A percentile compares a stretch with the other conserved stretches of the same genome.
Conservation (phyloP, 1,140 invertebrate genomes). For the Sweltsa coloradensis region DNA sequence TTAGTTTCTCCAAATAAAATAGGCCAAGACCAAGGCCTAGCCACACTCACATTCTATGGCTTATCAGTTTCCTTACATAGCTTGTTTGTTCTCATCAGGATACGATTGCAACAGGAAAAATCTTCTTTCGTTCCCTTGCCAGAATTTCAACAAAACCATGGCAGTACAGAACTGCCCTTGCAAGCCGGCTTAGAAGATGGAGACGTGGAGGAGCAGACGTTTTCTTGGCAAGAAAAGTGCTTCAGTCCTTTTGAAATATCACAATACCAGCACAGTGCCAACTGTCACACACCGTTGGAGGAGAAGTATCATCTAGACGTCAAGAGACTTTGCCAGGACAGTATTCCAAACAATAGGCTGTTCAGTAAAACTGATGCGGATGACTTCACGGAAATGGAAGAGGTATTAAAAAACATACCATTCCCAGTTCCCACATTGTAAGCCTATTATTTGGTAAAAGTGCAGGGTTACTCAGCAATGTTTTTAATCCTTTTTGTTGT, state of each 20-base stretch:
- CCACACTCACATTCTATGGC: background rate
- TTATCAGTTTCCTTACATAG: conserved; percentile 5
- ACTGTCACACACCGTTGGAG: conserved; percentile 28
- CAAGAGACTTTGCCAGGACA: conserved; percentile 4
- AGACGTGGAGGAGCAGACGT: conserved; percentile 26
- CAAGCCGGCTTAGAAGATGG: conserved; percentile 28
- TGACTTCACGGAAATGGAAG: conserved; percentile 17
- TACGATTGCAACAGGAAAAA: conserved; percentile 30
- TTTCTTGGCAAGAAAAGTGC: conserved; percentile 33
- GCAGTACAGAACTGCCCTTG: conserved; percentile 15
- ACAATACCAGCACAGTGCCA: conserved; percentile 28
- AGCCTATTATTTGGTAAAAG: background rate
- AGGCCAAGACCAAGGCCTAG: background rate
- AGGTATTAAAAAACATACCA: conserved; percentile 3
- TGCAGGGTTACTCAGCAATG: too few relatives aligned
- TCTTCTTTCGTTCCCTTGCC: conserved; percentile 28
- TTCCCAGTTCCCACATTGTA: background rate
- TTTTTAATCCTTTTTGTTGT: too few relatives aligned
- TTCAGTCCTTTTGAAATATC: conserved; percentile 28
- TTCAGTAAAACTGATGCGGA: conserved; percentile 29
- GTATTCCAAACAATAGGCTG: conserved; percentile 18
- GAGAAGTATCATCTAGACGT: conserved; percentile 26
- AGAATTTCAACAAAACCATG: conserved; percentile 3
- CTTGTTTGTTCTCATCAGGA: conserved; percentile 25
- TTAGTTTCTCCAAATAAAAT: background rate